phyloP scores from a whole-genome alignment of 1,140 invertebrate species.

The Bilobella aurantiaca region DNA sequence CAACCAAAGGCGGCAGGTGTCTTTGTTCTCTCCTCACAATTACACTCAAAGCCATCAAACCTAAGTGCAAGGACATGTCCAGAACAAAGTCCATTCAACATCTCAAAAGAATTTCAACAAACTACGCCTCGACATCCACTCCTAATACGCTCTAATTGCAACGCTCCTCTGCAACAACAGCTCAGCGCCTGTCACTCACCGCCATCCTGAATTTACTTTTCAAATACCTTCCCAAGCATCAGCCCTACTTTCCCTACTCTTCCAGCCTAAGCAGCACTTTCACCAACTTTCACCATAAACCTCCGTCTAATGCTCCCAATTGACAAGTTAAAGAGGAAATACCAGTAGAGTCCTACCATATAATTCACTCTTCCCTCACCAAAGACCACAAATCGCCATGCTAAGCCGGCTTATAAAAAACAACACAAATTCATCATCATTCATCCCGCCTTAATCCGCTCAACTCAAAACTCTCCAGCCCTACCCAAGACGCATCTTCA shows the following conservation, averaged over 20 bases:
- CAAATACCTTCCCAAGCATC: too few species aligned
- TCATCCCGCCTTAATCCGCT: not conserved
- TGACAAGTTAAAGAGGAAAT: constrained; percentile 17
- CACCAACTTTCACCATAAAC: not conserved
- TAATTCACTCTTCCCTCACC: not conserved
- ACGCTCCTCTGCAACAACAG: too few species aligned
- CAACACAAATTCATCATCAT: constrained; percentile 1
- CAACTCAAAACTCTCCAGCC: too few species aligned
- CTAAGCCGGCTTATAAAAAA: constrained; percentile 6
- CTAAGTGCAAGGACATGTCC: constrained; percentile 35
- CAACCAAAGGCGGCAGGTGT: constrained; percentile 35
- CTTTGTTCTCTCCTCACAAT: constrained; percentile 36
- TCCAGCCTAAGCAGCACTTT: not conserved
- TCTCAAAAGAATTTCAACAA: constrained; percentile 24
- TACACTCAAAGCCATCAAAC: constrained; percentile 34
- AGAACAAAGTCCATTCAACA: constrained; percentile 22
- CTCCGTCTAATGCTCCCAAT: not conserved
- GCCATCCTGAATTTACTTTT: too few species aligned
- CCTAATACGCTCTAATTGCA: not conserved
- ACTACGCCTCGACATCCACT: constrained; percentile 9
- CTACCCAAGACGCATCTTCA: too few species aligned
- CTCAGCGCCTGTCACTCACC: too few species aligned
- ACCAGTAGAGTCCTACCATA: not conserved
- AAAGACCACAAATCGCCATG: not conserved
- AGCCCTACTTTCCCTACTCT: too few species aligned